A percentile compares a stretch with the other conserved stretches of the same genome.
These are phyloP conservation scores for Orchestes rusci DNA, from an alignment of 2,888 invertebrate genomes.

Conservation along the genomic window DNA sequence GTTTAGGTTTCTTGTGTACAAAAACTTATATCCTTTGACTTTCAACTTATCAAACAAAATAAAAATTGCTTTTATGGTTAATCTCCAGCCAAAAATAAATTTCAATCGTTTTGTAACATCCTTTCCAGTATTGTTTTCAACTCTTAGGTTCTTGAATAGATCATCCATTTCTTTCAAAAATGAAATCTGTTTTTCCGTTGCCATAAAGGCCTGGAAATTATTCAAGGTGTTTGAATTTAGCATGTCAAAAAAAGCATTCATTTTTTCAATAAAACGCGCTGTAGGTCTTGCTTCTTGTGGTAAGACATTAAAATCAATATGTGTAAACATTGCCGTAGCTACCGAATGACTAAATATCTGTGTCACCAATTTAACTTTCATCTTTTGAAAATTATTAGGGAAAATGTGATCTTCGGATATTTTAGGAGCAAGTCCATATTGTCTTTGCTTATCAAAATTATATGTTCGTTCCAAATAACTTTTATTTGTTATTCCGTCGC, in stretches of 20 bases:
- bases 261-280: conserved; percentile 10
- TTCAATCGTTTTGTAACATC: neutral
- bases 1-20: conserved; percentile 7
- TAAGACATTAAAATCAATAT: conserved; percentile 13
- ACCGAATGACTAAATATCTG: conserved; percentile 17
- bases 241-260: conserved; percentile 11
- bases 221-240: conserved; percentile 8
- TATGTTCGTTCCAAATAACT: conserved; percentile 5
- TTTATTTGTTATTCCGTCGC: conserved; percentile 5
- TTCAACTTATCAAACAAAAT: neutral
- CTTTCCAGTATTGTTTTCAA: too few species aligned
- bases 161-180: conserved; percentile 13
- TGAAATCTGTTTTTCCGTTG: conserved; percentile 4
- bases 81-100: neutral
- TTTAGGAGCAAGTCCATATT: conserved; percentile 3
- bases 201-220: conserved; percentile 8
- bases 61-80: neutral
- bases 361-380: conserved; percentile 11
- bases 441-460: neutral
- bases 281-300: conserved; percentile 11
- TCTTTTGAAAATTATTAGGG: conserved; percentile 13
- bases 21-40: neutral
- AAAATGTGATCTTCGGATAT: conserved; percentile 8
- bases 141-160: too few species aligned
- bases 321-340: conserved; percentile 10